Base-by-base conservation (phyloP, 2,797 vertebrate species). In the Thunnus albacares region DNA sequence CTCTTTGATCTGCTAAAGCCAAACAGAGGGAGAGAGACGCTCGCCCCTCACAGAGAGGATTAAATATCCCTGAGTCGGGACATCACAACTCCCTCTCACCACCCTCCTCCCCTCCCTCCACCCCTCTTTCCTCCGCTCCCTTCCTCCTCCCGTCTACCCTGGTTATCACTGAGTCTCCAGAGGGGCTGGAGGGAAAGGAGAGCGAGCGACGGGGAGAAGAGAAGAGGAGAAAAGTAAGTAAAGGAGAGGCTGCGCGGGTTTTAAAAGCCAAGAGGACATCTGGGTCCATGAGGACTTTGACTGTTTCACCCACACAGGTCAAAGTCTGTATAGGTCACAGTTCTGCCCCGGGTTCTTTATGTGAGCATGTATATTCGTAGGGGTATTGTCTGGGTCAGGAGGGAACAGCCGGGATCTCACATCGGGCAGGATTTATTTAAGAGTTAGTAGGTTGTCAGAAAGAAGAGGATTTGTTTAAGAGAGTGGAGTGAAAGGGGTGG, bases 1-100 rank as follows among this genome's bases (percentile, higher is more conserved):
- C 93, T 94, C 96, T 97, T 98, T 97, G 97, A 97, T 98, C 96
- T 91, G 68, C 84, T 80, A 81, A 94, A 94, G 87, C 92, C 90
- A 94, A 95, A 95, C 92, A 93, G 84, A 87, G 88, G 82, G 89
- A 90, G 84, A 90, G 90, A 93, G 91, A 92, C 88, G 89, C 89
- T 91, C 77, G 80, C 92, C 92, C 90, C 94, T 93, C 92, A 86
- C 92, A 87, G 92, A 93, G 93, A 92, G 92, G 95, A 95, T 95
- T 94, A 93, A 94, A 95, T 95, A 95, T 95, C 94, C 93, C 94
- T 95, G 92, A 95, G 94, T 95, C 92, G 91, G 94, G 91, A 95
- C 93, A 95, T 94, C 92, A 84, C 90, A 93, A 85, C 91, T 83
- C 89, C 85, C 83, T 81, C 84, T 80, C 88, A 57, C 78, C 71